Evolutionary conservation across 2,113 vertebrate genomes (phyloP), one percentile per base, ranked within the genome.

Genomic region (Plotosus lineatus): DNA sequence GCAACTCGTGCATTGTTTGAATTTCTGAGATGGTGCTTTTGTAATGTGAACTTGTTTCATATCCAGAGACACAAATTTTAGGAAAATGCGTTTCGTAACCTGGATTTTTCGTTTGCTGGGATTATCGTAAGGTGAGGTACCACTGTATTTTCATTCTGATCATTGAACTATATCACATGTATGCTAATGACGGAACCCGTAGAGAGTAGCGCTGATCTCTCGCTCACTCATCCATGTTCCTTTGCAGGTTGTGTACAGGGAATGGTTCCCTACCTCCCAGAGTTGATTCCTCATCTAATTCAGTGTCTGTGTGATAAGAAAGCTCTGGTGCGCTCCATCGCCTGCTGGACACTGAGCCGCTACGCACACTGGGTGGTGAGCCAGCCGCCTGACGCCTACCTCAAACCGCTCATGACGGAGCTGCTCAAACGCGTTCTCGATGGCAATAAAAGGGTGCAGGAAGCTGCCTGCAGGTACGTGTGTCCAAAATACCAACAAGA

Each of bases 331-430:
- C 96, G 96, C 75, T 97, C 96, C 88, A 97, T 97, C 2, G 95
- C 96, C 68, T 98, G 97, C 91, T 98, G 97, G 97, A 98, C 97
- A 0, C 93, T 98, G 71, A 98, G 96, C 87, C 97, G 97, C 78
- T 98, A 98, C 0, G 97, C 97, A 4, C 96, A 98, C 92, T 98
- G 96, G 96, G 97, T 98, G 87, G 97, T 98, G 46, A 94, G 95
- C 80, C 97, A 98, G 89, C 96, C 97, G 0, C 96, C 96, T 0
- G 97, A 98, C 50, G 90, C 94, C 82, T 94, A 97, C 91, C 95
- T 98, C 75, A 98, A 98, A 51, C 97, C 97, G 17, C 93, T 98
- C 8, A 98, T 98, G 97, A 98, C 96, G 0, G 96, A 97, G 87
- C 91, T 98, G 71, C 96, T 98, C 66, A 97, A 97, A 81, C 93